phyloP scores from a whole-genome alignment of 2,113 vertebrate species.

The Saccopteryx leptura region DNA sequence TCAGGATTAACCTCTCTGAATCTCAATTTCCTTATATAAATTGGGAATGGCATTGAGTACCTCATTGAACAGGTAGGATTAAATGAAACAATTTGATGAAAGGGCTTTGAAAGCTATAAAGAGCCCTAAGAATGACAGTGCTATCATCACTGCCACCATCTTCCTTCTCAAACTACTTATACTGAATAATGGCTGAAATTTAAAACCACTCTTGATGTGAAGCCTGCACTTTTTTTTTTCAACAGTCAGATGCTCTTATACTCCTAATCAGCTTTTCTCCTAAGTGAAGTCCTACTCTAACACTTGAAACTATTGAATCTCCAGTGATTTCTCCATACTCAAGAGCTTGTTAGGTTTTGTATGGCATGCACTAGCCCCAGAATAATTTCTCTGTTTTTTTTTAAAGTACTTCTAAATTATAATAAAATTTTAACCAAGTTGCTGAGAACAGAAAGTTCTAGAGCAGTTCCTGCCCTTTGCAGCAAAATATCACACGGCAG shows the following conservation, averaged over 20 bases:
- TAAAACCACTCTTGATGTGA: background rate
- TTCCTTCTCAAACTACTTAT: background rate
- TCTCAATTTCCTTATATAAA: background rate
- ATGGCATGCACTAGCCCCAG: background rate
- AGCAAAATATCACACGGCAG: constrained; percentile 47
- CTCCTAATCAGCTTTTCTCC: background rate
- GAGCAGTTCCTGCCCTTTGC: constrained; percentile 51
- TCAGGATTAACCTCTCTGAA: constrained; percentile 1
- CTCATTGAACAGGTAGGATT: background rate
- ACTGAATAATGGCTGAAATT: background rate
- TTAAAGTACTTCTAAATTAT: background rate
- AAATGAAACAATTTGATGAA: constrained; percentile 13
- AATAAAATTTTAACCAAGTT: constrained; percentile 56
- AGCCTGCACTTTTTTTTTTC: background rate
- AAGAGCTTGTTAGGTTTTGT: background rate
- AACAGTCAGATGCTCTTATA: background rate
- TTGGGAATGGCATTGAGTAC: background rate
- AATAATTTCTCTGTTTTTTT: background rate
- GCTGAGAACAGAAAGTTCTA: constrained; percentile 50
- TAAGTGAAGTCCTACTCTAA: background rate
- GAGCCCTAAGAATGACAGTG: background rate
- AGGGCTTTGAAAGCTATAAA: background rate
- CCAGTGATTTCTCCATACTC: background rate
- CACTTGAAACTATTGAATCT: background rate
- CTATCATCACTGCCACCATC: background rate